Percentiles rank a stretch among this genome's conserved stretches.
These are phyloP conservation scores for Aromia moschata DNA, from an alignment of 2,888 invertebrate species.

Conservation along the genomic window DNA sequence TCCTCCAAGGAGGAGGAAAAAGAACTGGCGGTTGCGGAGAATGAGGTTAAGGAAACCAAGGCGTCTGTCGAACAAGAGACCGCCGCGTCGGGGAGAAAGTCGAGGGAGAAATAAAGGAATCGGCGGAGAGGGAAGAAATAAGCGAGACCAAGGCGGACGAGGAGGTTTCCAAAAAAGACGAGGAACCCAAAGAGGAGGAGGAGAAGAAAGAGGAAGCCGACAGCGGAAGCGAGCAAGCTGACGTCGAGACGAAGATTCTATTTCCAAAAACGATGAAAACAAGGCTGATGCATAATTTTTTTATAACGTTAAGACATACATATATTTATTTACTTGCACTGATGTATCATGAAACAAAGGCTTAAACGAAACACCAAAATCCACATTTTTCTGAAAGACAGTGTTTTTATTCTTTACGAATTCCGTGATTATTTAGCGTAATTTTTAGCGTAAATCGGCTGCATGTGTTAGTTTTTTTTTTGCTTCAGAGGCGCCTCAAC, in stretches of 20 bases:
- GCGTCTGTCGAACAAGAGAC: conserved; percentile 42
- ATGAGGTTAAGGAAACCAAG: conserved; percentile 26
- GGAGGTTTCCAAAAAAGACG: conserved; percentile 28
- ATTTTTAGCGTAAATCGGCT: too few relatives aligned
- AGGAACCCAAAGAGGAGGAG: conserved; percentile 3
- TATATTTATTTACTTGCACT: conserved; percentile 17
- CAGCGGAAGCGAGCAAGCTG: background rate
- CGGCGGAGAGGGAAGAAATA: conserved; percentile 29
- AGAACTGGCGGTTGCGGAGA: conserved; percentile 27
- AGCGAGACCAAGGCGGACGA: conserved; percentile 24
- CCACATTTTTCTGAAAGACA: conserved; percentile 14
- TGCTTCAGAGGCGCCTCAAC: too few relatives aligned
- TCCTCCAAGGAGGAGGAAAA: conserved; percentile 36
- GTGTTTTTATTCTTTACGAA: background rate
- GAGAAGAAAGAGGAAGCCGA: background rate
- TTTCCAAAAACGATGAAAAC: conserved; percentile 7
- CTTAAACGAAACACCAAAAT: conserved; percentile 22
- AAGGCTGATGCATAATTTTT: conserved; percentile 22
- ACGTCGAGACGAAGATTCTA: background rate
- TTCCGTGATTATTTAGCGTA: background rate
- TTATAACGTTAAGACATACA: conserved; percentile 22
- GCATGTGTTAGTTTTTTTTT: too few relatives aligned
- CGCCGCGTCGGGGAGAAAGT: conserved; percentile 52
- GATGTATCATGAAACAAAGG: conserved; percentile 17
- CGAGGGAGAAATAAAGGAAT: conserved; percentile 48